A percentile compares a stretch with the other conserved stretches of the same genome.
Conservation (phyloP, 2,113 vertebrate genomes). For the Cinclus cinclus region DNA sequence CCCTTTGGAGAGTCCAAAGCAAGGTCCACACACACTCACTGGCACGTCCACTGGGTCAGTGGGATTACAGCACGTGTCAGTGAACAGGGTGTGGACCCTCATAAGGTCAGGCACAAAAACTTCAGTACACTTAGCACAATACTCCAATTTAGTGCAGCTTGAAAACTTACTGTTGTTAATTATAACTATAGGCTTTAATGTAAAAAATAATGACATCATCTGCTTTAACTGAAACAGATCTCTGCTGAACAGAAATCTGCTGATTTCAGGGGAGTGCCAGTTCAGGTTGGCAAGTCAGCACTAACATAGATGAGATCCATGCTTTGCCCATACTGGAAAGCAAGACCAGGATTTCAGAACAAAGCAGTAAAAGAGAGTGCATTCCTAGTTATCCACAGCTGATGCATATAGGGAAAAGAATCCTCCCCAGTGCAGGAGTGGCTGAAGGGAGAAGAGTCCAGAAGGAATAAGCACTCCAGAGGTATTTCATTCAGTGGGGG, state of each 20-base stretch:
- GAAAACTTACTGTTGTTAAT: not conserved
- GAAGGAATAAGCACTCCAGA: not conserved
- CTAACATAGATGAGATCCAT: not conserved
- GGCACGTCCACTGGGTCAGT: not conserved
- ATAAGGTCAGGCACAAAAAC: slow-evolving; percentile 9
- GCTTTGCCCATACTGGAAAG: not conserved
- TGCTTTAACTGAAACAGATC: not conserved
- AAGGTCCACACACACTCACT: not conserved
- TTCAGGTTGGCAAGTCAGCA: not conserved
- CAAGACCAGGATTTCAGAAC: not conserved
- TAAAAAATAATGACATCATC: not conserved
- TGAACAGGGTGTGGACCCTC: not conserved
- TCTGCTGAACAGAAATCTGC: not conserved
- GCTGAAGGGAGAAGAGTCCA: not conserved
- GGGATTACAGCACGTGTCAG: not conserved
- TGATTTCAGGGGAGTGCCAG: not conserved
- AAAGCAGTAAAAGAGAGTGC: not conserved
- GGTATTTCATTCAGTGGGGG: not conserved
- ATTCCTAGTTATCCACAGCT: not conserved
- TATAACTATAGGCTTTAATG: not conserved
- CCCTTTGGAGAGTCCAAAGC: not conserved
- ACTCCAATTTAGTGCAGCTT: not conserved
- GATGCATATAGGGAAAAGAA: not conserved
- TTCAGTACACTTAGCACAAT: not conserved
- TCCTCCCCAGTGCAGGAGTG: not conserved